Conservation (phyloP, 2,888 invertebrate genomes). For the Saturnia pavonia region DNA sequence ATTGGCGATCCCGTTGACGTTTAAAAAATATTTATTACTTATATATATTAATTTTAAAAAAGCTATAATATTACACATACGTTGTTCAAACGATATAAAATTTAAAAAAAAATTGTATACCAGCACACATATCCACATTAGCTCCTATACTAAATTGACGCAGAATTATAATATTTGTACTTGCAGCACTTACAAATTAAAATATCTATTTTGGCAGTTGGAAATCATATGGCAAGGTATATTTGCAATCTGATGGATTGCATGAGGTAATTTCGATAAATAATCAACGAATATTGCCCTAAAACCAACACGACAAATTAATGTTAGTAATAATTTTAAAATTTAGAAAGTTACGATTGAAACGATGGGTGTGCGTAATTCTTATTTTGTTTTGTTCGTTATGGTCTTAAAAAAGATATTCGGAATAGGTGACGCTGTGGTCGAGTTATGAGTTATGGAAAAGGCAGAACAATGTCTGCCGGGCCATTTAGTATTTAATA, state of each 20-base stretch:
- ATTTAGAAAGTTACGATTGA: too few relatives aligned
- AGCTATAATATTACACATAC: neutral
- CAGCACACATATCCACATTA: constrained; percentile 73
- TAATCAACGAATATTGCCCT: neutral
- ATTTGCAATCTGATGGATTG: neutral
- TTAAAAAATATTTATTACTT: too few relatives aligned
- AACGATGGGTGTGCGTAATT: too few relatives aligned
- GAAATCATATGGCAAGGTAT: neutral
- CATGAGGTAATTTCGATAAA: neutral
- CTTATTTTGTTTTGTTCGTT: too few relatives aligned
- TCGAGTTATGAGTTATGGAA: too few relatives aligned
- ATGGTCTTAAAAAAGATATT: too few relatives aligned
- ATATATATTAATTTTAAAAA: constrained; percentile 1
- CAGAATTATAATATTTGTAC: constrained; percentile 28
- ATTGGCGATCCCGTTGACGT: neutral
- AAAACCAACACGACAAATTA: neutral
- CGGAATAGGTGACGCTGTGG: too few relatives aligned
- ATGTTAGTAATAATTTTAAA: too few relatives aligned
- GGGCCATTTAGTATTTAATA: neutral
- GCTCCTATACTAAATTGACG: constrained; percentile 36
- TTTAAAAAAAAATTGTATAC: constrained; percentile 21
- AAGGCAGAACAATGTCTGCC: too few relatives aligned
- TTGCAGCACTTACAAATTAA: constrained; percentile 12
- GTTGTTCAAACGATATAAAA: constrained; percentile 8
- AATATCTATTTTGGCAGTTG: neutral